Conservation (phyloP, 1,140 invertebrate species). For the Arion vulgaris region DNA sequence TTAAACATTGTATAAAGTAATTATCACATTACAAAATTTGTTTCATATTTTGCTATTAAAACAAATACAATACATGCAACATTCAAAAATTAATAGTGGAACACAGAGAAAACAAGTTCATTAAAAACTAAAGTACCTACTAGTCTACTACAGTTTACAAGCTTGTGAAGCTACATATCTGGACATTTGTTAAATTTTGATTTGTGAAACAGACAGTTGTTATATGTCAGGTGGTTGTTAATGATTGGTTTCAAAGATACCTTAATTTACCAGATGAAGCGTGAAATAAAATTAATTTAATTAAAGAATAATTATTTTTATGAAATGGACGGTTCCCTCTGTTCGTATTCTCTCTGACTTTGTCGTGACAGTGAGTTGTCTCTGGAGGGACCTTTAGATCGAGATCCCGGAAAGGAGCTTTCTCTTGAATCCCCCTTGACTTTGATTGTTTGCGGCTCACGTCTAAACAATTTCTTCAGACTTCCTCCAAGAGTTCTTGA, state of each 20-base stretch:
- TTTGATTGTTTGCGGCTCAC: slow-evolving; percentile 52
- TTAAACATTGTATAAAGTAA: no score
- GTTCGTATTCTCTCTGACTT: slow-evolving; percentile 34
- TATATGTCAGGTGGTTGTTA: neutral
- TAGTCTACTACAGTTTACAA: neutral
- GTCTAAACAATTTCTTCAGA: slow-evolving; percentile 60
- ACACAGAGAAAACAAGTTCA: neutral
- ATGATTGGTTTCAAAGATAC: neutral
- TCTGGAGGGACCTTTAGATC: slow-evolving; percentile 53
- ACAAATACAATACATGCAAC: neutral
- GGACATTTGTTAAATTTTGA: neutral
- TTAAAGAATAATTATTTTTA: slow-evolving; percentile 29
- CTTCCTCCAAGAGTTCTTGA: slow-evolving; percentile 63
- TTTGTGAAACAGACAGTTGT: neutral
- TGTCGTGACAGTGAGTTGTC: slow-evolving; percentile 58
- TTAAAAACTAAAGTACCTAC: neutral
- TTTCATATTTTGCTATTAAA: no score
- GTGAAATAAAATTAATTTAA: neutral
- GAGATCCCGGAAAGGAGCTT: slow-evolving; percentile 59
- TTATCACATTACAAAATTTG: no score
- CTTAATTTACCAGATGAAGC: neutral
- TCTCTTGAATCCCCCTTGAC: slow-evolving; percentile 55
- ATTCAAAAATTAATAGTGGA: neutral
- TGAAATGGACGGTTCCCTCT: slow-evolving; percentile 44
- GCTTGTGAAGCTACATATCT: neutral